Evolutionary conservation across 2,888 invertebrate species (phyloP).

Genomic region (Arenicola marina): DNA sequence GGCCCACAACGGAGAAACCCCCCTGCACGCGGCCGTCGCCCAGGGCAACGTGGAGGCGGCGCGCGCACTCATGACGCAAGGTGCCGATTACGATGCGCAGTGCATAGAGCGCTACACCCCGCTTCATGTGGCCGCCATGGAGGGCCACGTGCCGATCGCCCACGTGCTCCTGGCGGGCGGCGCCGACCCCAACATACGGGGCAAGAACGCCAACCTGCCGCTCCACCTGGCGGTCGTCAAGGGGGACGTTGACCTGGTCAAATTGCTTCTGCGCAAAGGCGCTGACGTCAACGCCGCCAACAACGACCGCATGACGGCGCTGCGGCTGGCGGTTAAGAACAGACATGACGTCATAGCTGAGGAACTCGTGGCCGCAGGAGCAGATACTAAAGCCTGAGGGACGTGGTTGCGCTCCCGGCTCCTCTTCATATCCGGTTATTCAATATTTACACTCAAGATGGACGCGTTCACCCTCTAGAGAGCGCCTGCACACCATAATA

Average conservation of each 20-base stretch:
- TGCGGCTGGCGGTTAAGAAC: slow-evolving; percentile 19
- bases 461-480: no score
- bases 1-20: slow-evolving; percentile 17
- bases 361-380: slow-evolving; percentile 10
- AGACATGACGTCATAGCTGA: slow-evolving; percentile 11
- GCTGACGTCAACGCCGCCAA: slow-evolving; percentile 13
- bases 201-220: slow-evolving; percentile 5
- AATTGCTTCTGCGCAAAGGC: slow-evolving; percentile 9
- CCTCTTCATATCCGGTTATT: no score
- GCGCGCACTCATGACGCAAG: slow-evolving; percentile 2
- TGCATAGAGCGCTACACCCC: slow-evolving; percentile 6
- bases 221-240: slow-evolving; percentile 15
- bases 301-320: slow-evolving; percentile 8
- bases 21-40: slow-evolving; percentile 21
- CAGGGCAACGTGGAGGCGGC: slow-evolving; percentile 6
- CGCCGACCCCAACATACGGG: slow-evolving; percentile 4
- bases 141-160: neutral
- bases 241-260: slow-evolving; percentile 8
- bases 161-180: slow-evolving; percentile 3
- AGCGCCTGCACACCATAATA: no score
- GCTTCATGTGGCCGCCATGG: slow-evolving; percentile 9
- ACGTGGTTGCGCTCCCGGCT: no score
- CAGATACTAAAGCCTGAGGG: no score
- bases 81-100: neutral
- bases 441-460: no score